These are phyloP conservation scores for Galeopsomyia nigrocyanea DNA, from an alignment of 2,888 invertebrate species.

Conservation along the genomic window DNA sequence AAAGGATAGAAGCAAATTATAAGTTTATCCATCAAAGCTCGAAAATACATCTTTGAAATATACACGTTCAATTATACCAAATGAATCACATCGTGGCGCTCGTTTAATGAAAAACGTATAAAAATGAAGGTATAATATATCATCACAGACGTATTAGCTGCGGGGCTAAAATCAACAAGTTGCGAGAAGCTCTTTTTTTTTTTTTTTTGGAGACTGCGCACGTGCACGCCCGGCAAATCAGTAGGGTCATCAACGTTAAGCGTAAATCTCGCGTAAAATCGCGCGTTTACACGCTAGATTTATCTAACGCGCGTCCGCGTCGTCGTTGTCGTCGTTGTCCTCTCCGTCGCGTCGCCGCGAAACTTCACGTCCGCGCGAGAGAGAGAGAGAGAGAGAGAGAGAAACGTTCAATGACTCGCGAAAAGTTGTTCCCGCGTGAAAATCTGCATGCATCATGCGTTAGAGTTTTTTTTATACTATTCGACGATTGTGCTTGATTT, in stretches of 20 bases:
- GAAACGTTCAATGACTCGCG: constrained; percentile 41
- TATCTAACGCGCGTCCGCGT: constrained; percentile 27
- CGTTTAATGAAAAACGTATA: too few relatives aligned
- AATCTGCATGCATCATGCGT: constrained; percentile 21
- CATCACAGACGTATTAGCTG: too few relatives aligned
- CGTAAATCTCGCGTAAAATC: constrained; percentile 44
- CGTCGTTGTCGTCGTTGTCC: too few relatives aligned
- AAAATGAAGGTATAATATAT: not conserved
- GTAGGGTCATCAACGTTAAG: constrained; percentile 28
- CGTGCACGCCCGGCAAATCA: too few relatives aligned
- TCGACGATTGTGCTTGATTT: too few relatives aligned
- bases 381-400: too few relatives aligned
- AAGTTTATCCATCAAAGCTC: too few relatives aligned
- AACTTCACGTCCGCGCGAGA: constrained; percentile 11
- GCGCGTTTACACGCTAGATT: constrained; percentile 43
- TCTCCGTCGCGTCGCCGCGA: not conserved
- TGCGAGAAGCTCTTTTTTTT: not conserved
- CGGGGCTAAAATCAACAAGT: constrained; percentile 30
- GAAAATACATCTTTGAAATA: too few relatives aligned
- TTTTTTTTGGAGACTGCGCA: constrained; percentile 27
- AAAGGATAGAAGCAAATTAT: too few relatives aligned
- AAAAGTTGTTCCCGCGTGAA: constrained; percentile 31
- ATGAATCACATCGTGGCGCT: too few relatives aligned
- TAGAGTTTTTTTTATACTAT: too few relatives aligned
- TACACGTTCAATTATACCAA: too few relatives aligned